Conservation (phyloP, 2,113 vertebrate species). For the Tor tambroides region DNA sequence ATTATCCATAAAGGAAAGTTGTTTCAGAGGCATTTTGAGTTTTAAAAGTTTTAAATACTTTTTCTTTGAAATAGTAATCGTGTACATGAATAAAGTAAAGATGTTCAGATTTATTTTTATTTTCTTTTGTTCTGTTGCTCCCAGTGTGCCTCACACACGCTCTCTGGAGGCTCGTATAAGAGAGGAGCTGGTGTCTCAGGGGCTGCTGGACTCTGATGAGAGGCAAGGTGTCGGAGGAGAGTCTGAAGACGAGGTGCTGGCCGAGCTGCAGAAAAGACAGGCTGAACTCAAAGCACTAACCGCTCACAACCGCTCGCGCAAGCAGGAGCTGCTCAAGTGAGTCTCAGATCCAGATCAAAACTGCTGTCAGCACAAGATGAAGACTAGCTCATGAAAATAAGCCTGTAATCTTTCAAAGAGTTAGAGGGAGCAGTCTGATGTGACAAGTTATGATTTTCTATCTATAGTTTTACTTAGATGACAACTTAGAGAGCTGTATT, state of each 20-base stretch:
- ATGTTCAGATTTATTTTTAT: not conserved
- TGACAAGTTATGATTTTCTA: not conserved
- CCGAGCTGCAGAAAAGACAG: slow-evolving; percentile 93
- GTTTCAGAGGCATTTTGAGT: not conserved
- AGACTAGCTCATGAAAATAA: not conserved
- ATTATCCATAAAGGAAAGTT: not conserved
- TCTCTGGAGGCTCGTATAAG: slow-evolving; percentile 95
- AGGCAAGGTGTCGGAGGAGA: slow-evolving; percentile 87
- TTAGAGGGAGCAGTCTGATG: not conserved
- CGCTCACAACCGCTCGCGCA: slow-evolving; percentile 90
- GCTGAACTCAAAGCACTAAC: slow-evolving; percentile 94
- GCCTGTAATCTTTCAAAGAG: not conserved
- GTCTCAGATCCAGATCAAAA: slow-evolving; percentile 4
- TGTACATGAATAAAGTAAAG: not conserved
- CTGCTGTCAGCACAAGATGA: not conserved
- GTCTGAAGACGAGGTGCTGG: slow-evolving; percentile 93
- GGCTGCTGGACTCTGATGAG: slow-evolving; percentile 93
- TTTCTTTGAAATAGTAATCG: not conserved
- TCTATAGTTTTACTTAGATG: not conserved
- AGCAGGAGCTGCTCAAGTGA: slow-evolving; percentile 94
- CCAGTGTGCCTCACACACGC: slow-evolving; percentile 95
- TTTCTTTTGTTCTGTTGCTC: not conserved
- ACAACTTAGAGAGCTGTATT: not conserved
- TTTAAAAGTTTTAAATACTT: no score
- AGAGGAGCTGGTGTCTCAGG: slow-evolving; percentile 96